Conservation (phyloP, 2,113 vertebrate species). For the Melospiza georgiana region DNA sequence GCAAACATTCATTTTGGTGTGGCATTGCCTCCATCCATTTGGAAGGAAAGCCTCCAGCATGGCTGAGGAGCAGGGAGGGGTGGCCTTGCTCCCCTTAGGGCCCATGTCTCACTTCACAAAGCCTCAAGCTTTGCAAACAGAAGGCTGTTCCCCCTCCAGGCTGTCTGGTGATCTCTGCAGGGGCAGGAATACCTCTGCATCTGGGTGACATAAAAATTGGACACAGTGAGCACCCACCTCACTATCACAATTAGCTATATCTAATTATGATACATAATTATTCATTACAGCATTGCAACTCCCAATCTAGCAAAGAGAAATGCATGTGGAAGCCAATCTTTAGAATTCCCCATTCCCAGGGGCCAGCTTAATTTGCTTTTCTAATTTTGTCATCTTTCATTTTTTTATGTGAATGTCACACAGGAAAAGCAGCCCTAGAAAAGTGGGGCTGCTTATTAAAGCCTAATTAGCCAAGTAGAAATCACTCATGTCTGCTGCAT, state of each 20-base stretch:
- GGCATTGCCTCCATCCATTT: neutral
- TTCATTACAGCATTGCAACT: neutral
- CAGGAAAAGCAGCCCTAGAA: neutral
- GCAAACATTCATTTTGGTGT: neutral
- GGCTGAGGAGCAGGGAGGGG: neutral
- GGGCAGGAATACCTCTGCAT: neutral
- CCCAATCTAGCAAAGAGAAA: neutral
- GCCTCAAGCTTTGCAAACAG: neutral
- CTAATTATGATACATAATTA: neutral
- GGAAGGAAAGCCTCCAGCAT: neutral
- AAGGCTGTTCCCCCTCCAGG: neutral
- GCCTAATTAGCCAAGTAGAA: neutral
- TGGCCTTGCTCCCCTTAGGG: neutral
- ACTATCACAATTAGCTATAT: neutral
- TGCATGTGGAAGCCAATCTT: neutral
- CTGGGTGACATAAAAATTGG: neutral
- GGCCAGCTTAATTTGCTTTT: neutral
- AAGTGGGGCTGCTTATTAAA: neutral
- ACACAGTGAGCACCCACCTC: neutral
- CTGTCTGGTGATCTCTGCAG: accelerated
- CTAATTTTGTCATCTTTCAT: neutral
- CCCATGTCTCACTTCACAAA: neutral
- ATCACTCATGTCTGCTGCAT: neutral
- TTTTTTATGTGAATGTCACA: neutral
- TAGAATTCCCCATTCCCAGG: neutral